These are phyloP conservation scores for Typhlichthys subterraneus DNA, from an alignment of 2,797 vertebrate genomes.

Conservation along the genomic window DNA sequence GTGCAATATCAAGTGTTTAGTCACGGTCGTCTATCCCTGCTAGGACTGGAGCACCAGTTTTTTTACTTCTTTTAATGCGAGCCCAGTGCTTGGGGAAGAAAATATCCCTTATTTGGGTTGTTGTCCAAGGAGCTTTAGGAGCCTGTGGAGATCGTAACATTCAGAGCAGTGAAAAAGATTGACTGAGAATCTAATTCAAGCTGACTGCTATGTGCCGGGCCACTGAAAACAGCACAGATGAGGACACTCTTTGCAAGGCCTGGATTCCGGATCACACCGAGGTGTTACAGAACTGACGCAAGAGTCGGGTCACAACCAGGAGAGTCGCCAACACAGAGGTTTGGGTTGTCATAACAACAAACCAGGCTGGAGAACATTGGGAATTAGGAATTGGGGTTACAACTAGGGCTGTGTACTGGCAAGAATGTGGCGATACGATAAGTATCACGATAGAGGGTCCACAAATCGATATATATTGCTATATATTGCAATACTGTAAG, in stretches of 20 bases:
- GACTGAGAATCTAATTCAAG: constrained; percentile 11
- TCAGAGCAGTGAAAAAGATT: constrained; percentile 6
- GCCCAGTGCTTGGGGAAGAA: background rate
- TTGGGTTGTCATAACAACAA: too few relatives aligned
- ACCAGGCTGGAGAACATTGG: background rate
- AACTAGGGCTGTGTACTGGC: too few relatives aligned
- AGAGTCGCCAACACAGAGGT: too few relatives aligned
- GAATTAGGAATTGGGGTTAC: too few relatives aligned
- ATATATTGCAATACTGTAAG: too few relatives aligned
- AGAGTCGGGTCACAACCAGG: constrained; percentile 4
- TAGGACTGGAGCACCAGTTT: background rate
- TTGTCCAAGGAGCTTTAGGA: background rate
- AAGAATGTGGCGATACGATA: too few relatives aligned
- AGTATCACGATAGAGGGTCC: too few relatives aligned
- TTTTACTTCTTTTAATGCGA: too few relatives aligned
- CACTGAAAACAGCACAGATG: constrained; percentile 9
- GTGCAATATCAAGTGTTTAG: too few relatives aligned
- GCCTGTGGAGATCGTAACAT: background rate
- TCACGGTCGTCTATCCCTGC: background rate
- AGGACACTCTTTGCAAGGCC: background rate
- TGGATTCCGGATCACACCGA: constrained; percentile 6
- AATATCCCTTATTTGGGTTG: background rate
- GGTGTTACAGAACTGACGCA: constrained; percentile 18
- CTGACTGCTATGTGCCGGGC: background rate
- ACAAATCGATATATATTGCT: background rate